Evolutionary conservation across 2,113 vertebrate species (phyloP), one percentile per base, ranked within the genome.

Genomic region (Sporophila hypoxantha): DNA sequence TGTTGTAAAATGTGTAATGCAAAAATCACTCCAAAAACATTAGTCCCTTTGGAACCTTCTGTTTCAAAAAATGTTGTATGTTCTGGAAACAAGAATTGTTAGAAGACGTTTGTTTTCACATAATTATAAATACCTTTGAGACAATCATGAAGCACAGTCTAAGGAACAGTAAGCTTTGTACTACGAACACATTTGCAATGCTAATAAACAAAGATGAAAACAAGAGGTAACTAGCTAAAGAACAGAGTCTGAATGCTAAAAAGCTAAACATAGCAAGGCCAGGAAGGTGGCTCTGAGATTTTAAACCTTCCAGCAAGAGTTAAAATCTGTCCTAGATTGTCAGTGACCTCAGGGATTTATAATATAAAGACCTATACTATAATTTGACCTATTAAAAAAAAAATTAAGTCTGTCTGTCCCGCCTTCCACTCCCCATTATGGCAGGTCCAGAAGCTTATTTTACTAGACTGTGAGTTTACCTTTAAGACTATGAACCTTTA

Each of bases 31-130:
- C 42, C 39, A 30, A 85, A 92, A 75, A 8, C 78, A 82, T 27
- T 22, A 32, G 20, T 87, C 52, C 5, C 87, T 94, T 87, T 94
- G 87, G 83, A 94, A 85, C 69, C 34, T 92, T 82, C 87, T 30
- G 23, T 57, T 83, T 70, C 53, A 61, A 62, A 70, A 89, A 70
- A 32, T 21, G 3, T 11, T 76, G 11, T 30, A 26, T 36, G 21
- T 29, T 78, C 60, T 87, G 83, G 30, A 57, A 81, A 76, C 3
- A 39, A 39, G 34, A 65, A 49, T 41, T 62, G 17, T 74, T 87
- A 44, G 65, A 78, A 87, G 34, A 73, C 76, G 14, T 87, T 90
- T 88, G 39, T 82, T 93, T 93, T 85, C 37, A 62, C 30, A n/a
- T 88, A 93, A 88, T 91, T 91, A 75, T 34, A 75, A 66, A 62